A percentile compares a stretch with the other conserved stretches of the same genome.
phyloP scores from a whole-genome alignment of 1,140 invertebrate genomes.

The Bradysia coprophila region DNA sequence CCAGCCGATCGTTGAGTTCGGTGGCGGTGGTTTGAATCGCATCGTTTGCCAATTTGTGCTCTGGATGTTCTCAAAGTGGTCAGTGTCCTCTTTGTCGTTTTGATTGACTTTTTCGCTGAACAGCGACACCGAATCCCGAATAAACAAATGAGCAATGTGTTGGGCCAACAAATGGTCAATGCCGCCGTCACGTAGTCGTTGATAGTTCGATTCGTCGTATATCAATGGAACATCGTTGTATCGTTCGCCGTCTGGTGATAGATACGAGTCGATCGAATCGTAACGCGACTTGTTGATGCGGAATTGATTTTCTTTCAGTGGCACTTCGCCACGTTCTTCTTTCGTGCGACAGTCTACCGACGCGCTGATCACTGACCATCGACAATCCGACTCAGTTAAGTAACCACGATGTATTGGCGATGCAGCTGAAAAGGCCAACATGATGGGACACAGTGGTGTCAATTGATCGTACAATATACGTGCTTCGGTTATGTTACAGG shows the following conservation, averaged over 20 bases:
- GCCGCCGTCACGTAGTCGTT: slow-evolving; percentile 63
- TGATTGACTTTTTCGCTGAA: slow-evolving; percentile 94
- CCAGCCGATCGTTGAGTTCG: slow-evolving; percentile 93
- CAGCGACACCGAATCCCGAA: slow-evolving; percentile 88
- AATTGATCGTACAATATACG: slow-evolving; percentile 93
- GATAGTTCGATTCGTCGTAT: slow-evolving; percentile 69
- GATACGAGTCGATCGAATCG: slow-evolving; percentile 93
- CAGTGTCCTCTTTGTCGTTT: slow-evolving; percentile 83
- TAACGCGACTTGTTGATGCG: slow-evolving; percentile 92
- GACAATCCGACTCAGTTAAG: slow-evolving; percentile 86
- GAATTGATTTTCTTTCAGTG: slow-evolving; percentile 58
- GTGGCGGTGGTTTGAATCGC: slow-evolving; percentile 96
- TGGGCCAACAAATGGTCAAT: slow-evolving; percentile 82
- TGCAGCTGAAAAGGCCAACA: slow-evolving; percentile 91
- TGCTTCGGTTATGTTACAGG: slow-evolving; percentile 93
- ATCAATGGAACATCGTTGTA: slow-evolving; percentile 86
- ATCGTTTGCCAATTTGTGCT: slow-evolving; percentile 99
- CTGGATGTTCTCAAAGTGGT: slow-evolving; percentile 99
- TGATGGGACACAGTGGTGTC: slow-evolving; percentile 90
- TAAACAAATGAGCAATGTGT: slow-evolving; percentile 97
- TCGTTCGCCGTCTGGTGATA: slow-evolving; percentile 67
- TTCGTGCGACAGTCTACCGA: slow-evolving; percentile 91
- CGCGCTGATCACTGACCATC: slow-evolving; percentile 89
- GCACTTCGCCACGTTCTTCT: slow-evolving; percentile 76
- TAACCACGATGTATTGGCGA: slow-evolving; percentile 88